phyloP scores from a whole-genome alignment of 2,797 vertebrate species.

The Heliangelus exortis region DNA sequence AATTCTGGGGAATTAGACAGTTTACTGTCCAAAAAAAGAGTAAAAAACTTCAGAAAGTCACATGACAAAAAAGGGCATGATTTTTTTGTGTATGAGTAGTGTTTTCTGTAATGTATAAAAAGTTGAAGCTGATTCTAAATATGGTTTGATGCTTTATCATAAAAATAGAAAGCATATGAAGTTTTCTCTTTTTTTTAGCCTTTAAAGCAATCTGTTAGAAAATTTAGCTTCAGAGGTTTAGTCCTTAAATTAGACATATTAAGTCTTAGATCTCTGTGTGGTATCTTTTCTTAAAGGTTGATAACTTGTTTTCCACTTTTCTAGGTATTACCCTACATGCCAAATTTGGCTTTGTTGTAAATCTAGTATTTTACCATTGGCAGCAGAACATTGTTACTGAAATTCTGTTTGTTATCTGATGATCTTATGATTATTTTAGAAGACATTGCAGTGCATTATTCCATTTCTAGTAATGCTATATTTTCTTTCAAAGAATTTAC shows the following conservation, averaged over 20 bases:
- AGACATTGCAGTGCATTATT: neutral
- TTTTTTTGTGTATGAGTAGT: neutral
- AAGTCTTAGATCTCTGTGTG: neutral
- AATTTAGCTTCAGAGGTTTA: neutral
- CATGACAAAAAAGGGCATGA: neutral
- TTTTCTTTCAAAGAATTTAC: neutral
- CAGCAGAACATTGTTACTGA: neutral
- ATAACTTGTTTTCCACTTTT: neutral
- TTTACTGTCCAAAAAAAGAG: neutral
- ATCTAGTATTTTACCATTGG: neutral
- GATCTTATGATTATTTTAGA: neutral
- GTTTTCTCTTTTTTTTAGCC: neutral
- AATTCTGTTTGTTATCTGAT: neutral
- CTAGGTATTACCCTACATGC: neutral
- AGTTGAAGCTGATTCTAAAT: neutral
- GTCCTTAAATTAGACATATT: neutral
- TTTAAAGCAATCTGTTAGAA: neutral
- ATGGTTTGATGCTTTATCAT: neutral
- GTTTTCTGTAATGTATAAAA: neutral
- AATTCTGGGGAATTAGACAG: neutral
- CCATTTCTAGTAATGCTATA: neutral
- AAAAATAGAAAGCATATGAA: neutral
- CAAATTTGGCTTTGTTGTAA: neutral
- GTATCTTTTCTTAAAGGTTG: neutral
- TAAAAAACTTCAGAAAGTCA: neutral